These are phyloP conservation scores for Temnothorax curvispinosus DNA, from an alignment of 1,140 invertebrate species.

Conservation along the genomic window DNA sequence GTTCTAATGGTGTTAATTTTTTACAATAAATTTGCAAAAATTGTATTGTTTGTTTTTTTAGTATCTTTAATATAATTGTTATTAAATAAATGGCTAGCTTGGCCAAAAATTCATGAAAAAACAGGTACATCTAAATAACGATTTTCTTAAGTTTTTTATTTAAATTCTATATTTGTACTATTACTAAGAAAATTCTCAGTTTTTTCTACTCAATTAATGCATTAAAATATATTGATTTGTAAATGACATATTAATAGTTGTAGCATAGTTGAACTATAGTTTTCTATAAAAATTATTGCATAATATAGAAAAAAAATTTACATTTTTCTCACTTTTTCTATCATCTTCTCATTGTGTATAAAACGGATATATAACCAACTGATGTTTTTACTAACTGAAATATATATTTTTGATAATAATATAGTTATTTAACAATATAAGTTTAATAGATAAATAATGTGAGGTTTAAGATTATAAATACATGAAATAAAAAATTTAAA, in stretches of 20 bases:
- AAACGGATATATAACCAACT: not conserved
- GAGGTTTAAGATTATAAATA: not conserved
- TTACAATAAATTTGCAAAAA: too few species aligned
- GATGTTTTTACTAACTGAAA: conserved; percentile 2
- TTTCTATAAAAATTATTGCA: not conserved
- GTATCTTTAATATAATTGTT: too few species aligned
- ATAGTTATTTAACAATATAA: not conserved
- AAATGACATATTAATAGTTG: not conserved
- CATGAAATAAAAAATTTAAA: not conserved
- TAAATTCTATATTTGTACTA: not conserved
- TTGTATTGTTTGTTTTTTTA: too few species aligned
- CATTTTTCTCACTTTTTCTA: not conserved
- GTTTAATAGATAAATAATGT: not conserved
- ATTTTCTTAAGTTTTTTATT: too few species aligned
- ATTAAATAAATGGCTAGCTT: too few species aligned
- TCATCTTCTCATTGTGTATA: not conserved
- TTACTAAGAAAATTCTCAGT: not conserved
- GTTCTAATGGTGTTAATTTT: too few species aligned
- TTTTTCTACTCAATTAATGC: not conserved
- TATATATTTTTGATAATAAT: not conserved
- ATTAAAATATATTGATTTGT: not conserved
- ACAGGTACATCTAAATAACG: too few species aligned
- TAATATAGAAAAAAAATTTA: not conserved
- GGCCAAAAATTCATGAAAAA: too few species aligned
- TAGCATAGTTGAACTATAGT: too few species aligned